Evolutionary conservation across 2,113 vertebrate species (phyloP).

Genomic region (Xiphorhynchus elegans): DNA sequence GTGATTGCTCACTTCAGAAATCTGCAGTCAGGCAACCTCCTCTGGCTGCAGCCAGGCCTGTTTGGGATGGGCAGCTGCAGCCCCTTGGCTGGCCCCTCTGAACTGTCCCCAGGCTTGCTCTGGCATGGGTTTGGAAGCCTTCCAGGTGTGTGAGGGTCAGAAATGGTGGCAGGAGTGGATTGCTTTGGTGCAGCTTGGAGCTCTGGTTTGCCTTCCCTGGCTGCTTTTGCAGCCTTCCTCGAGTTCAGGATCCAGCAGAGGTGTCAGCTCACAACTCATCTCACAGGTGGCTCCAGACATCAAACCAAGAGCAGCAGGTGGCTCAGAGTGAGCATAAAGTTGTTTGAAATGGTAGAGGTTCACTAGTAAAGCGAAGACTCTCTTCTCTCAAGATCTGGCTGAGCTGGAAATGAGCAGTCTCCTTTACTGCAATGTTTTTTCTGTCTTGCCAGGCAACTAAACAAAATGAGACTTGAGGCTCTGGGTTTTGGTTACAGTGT

Average conservation of each 20-base stretch:
- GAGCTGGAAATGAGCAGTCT: neutral
- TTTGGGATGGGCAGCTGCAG: neutral
- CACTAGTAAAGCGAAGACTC: neutral
- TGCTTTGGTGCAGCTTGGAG: neutral
- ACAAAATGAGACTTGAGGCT: neutral
- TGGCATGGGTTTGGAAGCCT: neutral
- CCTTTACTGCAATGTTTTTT: neutral
- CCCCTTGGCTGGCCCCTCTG: neutral
- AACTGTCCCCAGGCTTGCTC: neutral
- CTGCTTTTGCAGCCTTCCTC: neutral
- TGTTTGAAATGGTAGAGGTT: neutral
- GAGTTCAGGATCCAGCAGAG: neutral
- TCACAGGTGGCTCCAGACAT: neutral
- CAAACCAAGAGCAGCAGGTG: neutral
- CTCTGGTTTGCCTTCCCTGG: neutral
- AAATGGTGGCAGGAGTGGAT: neutral
- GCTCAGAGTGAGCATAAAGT: neutral
- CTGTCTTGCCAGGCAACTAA: neutral
- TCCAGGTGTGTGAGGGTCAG: neutral
- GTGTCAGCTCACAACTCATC: neutral
- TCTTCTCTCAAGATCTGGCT: neutral
- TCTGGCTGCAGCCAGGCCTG: fast-evolving
- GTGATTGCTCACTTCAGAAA: neutral
- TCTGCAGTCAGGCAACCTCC: fast-evolving
- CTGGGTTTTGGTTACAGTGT: neutral